Evolutionary conservation across 2,113 vertebrate genomes (phyloP).

Genomic region (Petromus typicus): DNA sequence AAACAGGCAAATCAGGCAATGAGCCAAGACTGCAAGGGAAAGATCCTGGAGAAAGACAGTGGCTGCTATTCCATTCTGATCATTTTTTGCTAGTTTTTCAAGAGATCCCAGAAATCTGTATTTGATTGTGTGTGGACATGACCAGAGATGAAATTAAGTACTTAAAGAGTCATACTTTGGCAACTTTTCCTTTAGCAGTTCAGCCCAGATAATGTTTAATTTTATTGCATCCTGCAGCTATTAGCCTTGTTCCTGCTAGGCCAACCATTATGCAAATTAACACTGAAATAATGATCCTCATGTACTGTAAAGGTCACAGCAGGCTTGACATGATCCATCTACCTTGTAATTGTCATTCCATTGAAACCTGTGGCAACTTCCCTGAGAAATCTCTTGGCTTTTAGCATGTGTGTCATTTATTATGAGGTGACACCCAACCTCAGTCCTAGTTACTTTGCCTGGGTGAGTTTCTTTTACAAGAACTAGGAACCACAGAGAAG

Average conservation of each 20-base stretch:
- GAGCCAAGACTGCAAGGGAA: background rate
- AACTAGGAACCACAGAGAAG: background rate
- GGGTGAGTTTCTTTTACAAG: background rate
- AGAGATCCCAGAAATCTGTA: constrained; percentile 38
- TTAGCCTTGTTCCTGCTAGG: constrained; percentile 84
- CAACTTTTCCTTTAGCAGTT: constrained; percentile 80
- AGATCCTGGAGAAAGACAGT: background rate
- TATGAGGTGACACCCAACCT: constrained; percentile 17
- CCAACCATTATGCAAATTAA: constrained; percentile 87
- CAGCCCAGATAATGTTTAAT: constrained; percentile 81
- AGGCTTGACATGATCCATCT: constrained; percentile 85
- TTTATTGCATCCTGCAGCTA: constrained; percentile 87
- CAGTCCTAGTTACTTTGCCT: background rate
- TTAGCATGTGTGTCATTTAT: constrained; percentile 25
- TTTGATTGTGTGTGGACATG: constrained; percentile 49
- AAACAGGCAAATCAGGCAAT: background rate
- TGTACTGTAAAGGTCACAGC: constrained; percentile 85
- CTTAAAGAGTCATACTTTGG: constrained; percentile 67
- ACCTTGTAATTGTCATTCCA: constrained; percentile 86
- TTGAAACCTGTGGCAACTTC: constrained; percentile 83
- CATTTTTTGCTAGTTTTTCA: constrained; percentile 54
- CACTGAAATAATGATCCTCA: constrained; percentile 86
- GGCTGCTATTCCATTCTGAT: background rate
- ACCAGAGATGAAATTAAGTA: constrained; percentile 59
- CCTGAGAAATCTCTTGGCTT: constrained; percentile 80